Evolutionary conservation across 2,113 vertebrate species (phyloP), one percentile per base, ranked within the genome.

Genomic region (Grus americana): DNA sequence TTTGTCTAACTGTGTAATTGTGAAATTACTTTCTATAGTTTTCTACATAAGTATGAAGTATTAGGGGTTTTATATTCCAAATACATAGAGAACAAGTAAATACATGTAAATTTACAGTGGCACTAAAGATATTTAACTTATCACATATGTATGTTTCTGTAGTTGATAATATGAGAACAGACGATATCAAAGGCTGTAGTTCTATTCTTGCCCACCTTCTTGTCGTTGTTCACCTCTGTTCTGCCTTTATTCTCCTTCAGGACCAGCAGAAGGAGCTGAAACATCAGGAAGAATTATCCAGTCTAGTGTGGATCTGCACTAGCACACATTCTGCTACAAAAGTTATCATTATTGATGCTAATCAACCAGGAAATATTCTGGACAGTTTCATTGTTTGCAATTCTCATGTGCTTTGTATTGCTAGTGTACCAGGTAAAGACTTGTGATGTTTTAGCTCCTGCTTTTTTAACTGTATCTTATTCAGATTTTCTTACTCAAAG

Each of bases 241-340:
- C 66, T 73, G 12, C 79, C 55, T 55, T 70, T 93, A 30, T 94
- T 74, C 16, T 74, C 72, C 16, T 42, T 40, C 87, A 99, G 99
- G 99, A 99, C 49, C 99, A 99, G 95, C 99, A 99, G 97, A 98
- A 99, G 90, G 99, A 99, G 93, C 95, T 99, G 65, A 98, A 97
- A 86, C 98, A 99, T 61, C 99, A 99, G 70, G 99, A 99, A 7
- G 99, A 99, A 72, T 61, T 99, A 82, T 99, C 99, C 50, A 99
- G 99, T n/a, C 97, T 99, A 71, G 99, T 99, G 58, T 99, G 99
- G 99, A 99, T 99, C 96, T 99, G 99, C 95, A 99, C 99, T 94
- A 99, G 99, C 90, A 99, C 99, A 19, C 98, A 99, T 90, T 98
- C 99, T 93, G 98, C 98, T 71, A 99, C 99, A 26, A 99, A 99